These are phyloP conservation scores for Mellivora capensis DNA, from an alignment of 2,113 vertebrate species.

Conservation along the genomic window DNA sequence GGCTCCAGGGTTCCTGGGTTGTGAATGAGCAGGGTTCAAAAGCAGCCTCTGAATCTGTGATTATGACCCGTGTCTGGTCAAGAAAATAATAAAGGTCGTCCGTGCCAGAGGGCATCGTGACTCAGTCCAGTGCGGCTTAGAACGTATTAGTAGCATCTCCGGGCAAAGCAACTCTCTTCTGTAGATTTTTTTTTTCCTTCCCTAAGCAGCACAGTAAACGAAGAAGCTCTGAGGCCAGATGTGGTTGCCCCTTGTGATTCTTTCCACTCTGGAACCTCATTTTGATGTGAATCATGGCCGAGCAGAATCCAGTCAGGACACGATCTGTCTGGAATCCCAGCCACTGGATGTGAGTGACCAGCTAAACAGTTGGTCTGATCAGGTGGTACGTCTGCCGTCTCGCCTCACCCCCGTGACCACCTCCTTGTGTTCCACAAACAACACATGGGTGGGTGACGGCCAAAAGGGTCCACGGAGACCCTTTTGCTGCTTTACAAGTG, in stretches of 20 bases:
- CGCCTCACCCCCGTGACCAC: fast-evolving
- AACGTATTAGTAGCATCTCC: constrained; percentile 26
- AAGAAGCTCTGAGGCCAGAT: not conserved
- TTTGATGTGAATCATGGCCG: not conserved
- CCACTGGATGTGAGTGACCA: not conserved
- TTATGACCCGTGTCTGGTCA: constrained; percentile 14
- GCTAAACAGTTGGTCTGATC: fast-evolving
- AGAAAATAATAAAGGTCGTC: constrained; percentile 15
- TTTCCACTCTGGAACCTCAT: not conserved
- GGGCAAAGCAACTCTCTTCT: constrained; percentile 40
- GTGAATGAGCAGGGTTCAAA: constrained; percentile 55
- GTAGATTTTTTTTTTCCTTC: not conserved
- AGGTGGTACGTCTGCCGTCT: not conserved
- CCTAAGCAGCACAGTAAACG: constrained; percentile 40
- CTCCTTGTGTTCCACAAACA: not conserved
- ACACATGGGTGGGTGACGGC: not conserved
- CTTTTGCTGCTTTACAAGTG: not conserved
- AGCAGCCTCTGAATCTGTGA: not conserved
- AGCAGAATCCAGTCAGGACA: not conserved
- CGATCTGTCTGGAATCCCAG: not conserved
- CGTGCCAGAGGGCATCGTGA: constrained; percentile 2
- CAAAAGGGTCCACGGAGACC: not conserved
- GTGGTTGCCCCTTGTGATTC: not conserved
- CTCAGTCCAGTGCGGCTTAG: constrained; percentile 8
- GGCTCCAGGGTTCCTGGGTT: constrained; percentile 31